Conservation (phyloP, 2,888 invertebrate genomes). For the Sepioteuthis lessoniana region DNA sequence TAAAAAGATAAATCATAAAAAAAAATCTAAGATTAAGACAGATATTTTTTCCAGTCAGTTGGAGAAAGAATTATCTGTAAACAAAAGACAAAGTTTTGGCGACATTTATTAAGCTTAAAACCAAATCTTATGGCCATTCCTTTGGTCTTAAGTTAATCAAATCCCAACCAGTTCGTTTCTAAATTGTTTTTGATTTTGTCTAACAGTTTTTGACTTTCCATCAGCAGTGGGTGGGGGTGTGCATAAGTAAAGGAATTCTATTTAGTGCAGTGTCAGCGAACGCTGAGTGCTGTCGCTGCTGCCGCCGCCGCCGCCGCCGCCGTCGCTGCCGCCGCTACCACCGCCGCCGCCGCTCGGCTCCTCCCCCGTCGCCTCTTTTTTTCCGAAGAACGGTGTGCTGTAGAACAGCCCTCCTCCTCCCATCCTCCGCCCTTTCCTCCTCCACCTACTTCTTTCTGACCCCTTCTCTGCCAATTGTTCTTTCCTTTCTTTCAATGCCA, state of each 20-base stretch:
- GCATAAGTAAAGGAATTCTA: background rate
- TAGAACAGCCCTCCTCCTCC: background rate
- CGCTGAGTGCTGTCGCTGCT: background rate
- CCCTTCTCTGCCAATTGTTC: background rate
- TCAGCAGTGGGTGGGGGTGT: background rate
- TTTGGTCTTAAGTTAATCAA: background rate
- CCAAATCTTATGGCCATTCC: background rate
- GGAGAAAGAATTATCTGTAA: background rate
- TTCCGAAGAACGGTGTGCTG: background rate
- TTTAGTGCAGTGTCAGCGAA: constrained; percentile 13
- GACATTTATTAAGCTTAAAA: too few species aligned
- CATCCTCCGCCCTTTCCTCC: background rate
- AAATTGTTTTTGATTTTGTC: background rate
- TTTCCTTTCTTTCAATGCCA: background rate
- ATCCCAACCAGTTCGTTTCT: background rate
- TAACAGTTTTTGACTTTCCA: background rate
- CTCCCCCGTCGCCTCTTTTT: background rate
- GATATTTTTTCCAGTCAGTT: too few species aligned
- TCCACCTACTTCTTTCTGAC: background rate
- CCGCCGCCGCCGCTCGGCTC: background rate
- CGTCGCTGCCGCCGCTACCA: background rate
- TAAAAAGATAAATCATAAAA: too few species aligned
- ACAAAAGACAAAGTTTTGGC: background rate
- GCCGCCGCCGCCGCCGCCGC: background rate
- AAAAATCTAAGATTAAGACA: too few species aligned